These are phyloP conservation scores for Diarsia dahlii DNA, from an alignment of 2,888 invertebrate genomes.

Conservation along the genomic window DNA sequence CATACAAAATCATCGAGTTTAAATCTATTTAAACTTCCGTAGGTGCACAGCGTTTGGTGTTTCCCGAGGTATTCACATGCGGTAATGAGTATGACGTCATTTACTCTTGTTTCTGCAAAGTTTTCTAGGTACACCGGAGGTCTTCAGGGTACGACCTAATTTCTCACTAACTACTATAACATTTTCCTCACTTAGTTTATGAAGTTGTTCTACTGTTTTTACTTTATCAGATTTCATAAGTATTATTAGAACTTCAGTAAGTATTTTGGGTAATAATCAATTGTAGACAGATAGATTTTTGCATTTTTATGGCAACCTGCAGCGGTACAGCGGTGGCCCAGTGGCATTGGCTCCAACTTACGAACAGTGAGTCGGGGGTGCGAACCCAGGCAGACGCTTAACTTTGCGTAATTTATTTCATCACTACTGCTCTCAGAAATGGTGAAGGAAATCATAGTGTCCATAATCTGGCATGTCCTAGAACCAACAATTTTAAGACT, in stretches of 20 bases:
- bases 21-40: constrained; percentile 31
- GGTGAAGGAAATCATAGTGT: too few relatives aligned
- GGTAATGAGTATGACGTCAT: constrained; percentile 44
- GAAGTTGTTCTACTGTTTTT: neutral
- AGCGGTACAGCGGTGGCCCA: too few relatives aligned
- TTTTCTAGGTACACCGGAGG: constrained; percentile 23
- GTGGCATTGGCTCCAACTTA: too few relatives aligned
- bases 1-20: constrained; percentile 10
- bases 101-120: constrained; percentile 52
- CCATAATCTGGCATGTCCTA: too few relatives aligned
- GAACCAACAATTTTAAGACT: too few relatives aligned
- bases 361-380: too few relatives aligned
- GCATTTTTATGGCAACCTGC: too few relatives aligned
- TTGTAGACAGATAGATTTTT: neutral
- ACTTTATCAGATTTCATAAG: neutral
- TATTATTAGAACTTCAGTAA: neutral
- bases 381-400: too few relatives aligned
- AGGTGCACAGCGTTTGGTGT: constrained; percentile 20
- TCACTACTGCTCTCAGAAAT: too few relatives aligned
- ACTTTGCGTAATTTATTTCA: too few relatives aligned
- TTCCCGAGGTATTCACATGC: constrained; percentile 22
- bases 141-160: constrained; percentile 40
- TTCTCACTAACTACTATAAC: constrained; percentile 34
- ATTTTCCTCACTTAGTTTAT: constrained; percentile 17
- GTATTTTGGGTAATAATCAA: neutral